Conservation (phyloP, 2,888 invertebrate genomes). For the Leucoptera coffeella region DNA sequence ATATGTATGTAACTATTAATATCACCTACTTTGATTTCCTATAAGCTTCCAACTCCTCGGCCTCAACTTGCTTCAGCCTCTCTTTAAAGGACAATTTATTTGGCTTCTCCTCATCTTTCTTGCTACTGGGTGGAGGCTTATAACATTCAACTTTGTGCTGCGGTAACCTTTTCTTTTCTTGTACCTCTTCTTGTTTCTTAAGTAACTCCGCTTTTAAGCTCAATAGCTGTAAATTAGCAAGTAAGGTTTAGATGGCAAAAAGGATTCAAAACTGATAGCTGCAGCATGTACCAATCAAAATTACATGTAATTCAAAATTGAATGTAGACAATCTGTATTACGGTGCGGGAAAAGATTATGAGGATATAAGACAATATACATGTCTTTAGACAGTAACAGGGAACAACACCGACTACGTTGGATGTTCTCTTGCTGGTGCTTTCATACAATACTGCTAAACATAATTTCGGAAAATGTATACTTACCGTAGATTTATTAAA, state of each 20-base stretch:
- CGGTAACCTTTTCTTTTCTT: slow-evolving; percentile 55
- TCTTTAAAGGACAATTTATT: slow-evolving; percentile 23
- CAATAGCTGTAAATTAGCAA: slow-evolving; percentile 57
- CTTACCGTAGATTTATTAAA: slow-evolving; percentile 52
- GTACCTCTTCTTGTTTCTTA: slow-evolving; percentile 79
- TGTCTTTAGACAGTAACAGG: no score
- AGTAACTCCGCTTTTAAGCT: slow-evolving; percentile 85
- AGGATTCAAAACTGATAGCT: no score
- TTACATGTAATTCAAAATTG: no score
- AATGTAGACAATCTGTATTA: no score
- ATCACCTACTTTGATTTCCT: slow-evolving; percentile 15
- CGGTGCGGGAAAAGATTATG: no score
- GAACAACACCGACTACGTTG: no score
- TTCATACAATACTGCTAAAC: no score
- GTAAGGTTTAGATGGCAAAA: no score
- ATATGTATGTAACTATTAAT: neutral
- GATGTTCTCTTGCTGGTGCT: no score
- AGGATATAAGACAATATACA: no score
- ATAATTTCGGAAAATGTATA: no score
- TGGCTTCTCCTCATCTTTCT: slow-evolving; percentile 22
- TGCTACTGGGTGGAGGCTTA: slow-evolving; percentile 30
- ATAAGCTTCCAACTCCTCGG: slow-evolving; percentile 38
- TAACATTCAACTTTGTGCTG: slow-evolving; percentile 47
- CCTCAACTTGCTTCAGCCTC: slow-evolving; percentile 24
- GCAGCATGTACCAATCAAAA: no score